phyloP scores from a whole-genome alignment of 2,113 vertebrate genomes.

The Sinocyclocheilus anophthalmus region DNA sequence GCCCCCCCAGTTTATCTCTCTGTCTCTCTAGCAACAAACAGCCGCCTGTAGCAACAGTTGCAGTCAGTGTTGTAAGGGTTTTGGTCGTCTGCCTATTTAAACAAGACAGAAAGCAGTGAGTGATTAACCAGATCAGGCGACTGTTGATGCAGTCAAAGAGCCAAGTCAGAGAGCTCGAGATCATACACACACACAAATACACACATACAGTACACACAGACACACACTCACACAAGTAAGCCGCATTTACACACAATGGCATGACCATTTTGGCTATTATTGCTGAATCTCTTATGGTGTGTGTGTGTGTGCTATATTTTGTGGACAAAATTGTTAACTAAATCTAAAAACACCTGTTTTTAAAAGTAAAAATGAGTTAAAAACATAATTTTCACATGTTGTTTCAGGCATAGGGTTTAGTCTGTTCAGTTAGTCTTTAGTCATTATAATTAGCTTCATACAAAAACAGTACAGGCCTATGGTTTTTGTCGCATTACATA shows the following conservation, averaged over 20 bases:
- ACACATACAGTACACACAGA: constrained; percentile 19
- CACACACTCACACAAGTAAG: constrained; percentile 18
- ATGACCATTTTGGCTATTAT: neutral
- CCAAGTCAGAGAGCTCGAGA: constrained; percentile 20
- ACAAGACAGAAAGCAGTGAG: constrained; percentile 28
- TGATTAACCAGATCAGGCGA: constrained; percentile 53
- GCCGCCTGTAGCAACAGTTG: constrained; percentile 31
- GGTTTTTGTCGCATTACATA: neutral
- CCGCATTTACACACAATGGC: constrained; percentile 8
- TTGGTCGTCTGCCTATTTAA: constrained; percentile 50
- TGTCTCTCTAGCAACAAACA: constrained; percentile 34
- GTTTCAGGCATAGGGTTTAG: no score
- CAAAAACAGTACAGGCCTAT: neutral
- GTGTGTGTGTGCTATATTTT: constrained; percentile 6
- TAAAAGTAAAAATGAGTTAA: neutral
- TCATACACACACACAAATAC: constrained; percentile 19
- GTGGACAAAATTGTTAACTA: neutral
- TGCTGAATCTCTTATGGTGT: neutral
- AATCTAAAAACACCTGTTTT: neutral
- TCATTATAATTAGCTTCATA: neutral
- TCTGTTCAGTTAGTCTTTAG: neutral
- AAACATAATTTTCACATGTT: no score
- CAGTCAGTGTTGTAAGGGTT: constrained; percentile 34
- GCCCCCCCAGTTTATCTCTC: constrained; percentile 39
- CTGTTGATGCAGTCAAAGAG: constrained; percentile 45